A percentile compares a stretch with the other conserved stretches of the same genome.
Conservation (phyloP, 2,113 vertebrate genomes). For the Edolisoma coerulescens region DNA sequence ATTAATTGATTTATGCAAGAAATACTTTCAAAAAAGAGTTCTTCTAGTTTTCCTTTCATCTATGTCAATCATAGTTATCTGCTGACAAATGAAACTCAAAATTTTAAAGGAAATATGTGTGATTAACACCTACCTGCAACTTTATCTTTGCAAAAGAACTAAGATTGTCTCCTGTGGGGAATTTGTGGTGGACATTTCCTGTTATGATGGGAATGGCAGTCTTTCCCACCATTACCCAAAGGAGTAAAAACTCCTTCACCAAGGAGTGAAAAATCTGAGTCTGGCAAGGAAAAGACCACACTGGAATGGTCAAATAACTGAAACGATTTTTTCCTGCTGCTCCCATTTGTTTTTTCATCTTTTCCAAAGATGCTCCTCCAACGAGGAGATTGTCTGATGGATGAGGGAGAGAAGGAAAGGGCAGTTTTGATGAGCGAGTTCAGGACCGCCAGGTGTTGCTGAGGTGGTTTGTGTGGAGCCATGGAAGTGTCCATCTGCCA, state of each 20-base stretch:
- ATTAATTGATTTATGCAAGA: neutral
- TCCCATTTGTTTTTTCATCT: neutral
- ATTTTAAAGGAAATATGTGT: neutral
- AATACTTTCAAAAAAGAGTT: neutral
- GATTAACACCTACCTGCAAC: neutral
- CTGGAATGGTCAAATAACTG: neutral
- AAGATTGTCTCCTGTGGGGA: neutral
- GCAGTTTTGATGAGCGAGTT: neutral
- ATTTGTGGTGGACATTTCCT: neutral
- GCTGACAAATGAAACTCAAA: neutral
- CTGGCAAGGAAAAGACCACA: neutral
- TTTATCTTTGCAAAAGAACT: neutral
- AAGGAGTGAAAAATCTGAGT: neutral
- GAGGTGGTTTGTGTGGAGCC: neutral
- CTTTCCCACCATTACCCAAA: neutral
- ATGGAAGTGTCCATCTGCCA: neutral
- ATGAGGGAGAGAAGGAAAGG: neutral
- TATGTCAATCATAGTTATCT: neutral
- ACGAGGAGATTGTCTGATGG: fast-evolving
- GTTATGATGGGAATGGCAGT: neutral
- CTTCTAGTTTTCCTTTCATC: neutral
- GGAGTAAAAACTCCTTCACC: neutral
- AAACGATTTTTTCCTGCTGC: neutral
- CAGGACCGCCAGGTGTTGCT: neutral
- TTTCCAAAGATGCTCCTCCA: neutral